Conservation (phyloP, 2,797 vertebrate genomes). For the Arctocebus calabarensis region DNA sequence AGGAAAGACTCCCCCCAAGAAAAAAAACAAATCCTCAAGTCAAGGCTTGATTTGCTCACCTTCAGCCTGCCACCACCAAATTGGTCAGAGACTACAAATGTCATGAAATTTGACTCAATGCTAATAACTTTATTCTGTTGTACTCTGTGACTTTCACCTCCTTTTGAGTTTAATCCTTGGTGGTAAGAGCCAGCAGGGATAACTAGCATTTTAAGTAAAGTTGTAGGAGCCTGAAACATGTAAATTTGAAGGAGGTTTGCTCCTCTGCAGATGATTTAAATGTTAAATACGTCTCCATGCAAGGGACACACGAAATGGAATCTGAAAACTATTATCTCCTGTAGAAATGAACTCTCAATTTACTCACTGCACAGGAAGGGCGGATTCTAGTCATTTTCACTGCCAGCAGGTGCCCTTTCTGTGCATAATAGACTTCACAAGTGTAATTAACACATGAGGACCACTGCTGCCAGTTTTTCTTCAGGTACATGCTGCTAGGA, state of each 20-base stretch:
- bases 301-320: conserved; percentile 87
- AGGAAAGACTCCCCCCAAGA: conserved; percentile 39
- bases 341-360: conserved; percentile 90
- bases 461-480: conserved; percentile 87
- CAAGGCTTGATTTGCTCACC: conserved; percentile 63
- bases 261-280: conserved; percentile 90
- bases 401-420: conserved; percentile 96
- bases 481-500: conserved; percentile 89
- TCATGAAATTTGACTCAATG: conserved; percentile 73
- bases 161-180: conserved; percentile 68
- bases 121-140: conserved; percentile 78
- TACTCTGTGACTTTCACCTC: conserved; percentile 64
- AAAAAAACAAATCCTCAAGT: conserved; percentile 19
- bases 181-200: conserved; percentile 75
- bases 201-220: conserved; percentile 84
- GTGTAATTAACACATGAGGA: conserved; percentile 97
- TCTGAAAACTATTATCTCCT: conserved; percentile 92
- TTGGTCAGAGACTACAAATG: conserved; percentile 67
- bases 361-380: conserved; percentile 89
- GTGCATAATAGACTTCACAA: conserved; percentile 95
- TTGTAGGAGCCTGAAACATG: conserved; percentile 86
- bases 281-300: conserved; percentile 90
- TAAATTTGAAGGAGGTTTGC: conserved; percentile 88
- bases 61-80: conserved; percentile 23
- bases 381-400: conserved; percentile 94